phyloP scores from a whole-genome alignment of 1,140 invertebrate species.

The Hestina assimilis region DNA sequence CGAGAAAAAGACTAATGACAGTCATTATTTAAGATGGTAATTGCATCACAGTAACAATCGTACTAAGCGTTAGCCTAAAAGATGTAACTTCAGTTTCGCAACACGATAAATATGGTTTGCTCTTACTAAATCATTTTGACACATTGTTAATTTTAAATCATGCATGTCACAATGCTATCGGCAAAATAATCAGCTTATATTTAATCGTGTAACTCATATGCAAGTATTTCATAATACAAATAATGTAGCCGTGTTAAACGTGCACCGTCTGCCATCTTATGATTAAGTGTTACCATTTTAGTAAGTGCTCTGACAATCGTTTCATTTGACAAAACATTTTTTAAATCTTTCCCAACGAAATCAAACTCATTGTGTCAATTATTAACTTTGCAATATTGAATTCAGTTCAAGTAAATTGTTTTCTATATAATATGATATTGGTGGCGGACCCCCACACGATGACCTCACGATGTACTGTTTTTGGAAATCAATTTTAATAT shows the following conservation, averaged over 20 bases:
- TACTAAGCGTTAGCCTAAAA: background rate
- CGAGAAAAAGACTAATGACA: no score
- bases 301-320: slow-evolving; percentile 34
- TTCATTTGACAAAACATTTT: slow-evolving; percentile 6
- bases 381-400: background rate
- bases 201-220: slow-evolving; percentile 21
- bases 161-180: slow-evolving; percentile 16
- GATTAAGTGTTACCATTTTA: slow-evolving; percentile 53
- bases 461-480: no score
- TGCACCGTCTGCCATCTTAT: slow-evolving; percentile 44
- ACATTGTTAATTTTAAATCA: slow-evolving; percentile 14
- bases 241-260: slow-evolving; percentile 45
- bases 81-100: slow-evolving; percentile 8
- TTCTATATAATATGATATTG: no score
- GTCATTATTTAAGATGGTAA: background rate
- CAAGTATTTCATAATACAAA: slow-evolving; percentile 33
- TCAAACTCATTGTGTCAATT: background rate
- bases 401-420: background rate
- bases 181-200: slow-evolving; percentile 23
- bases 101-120: slow-evolving; percentile 10
- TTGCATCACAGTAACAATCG: background rate
- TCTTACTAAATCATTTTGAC: slow-evolving; percentile 15
- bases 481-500: no score
- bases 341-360: slow-evolving; percentile 3
- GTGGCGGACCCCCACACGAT: no score